A percentile compares a stretch with the other conserved stretches of the same genome.
phyloP scores from a whole-genome alignment of 1,140 invertebrate genomes.

The Cyclargus thomasi region DNA sequence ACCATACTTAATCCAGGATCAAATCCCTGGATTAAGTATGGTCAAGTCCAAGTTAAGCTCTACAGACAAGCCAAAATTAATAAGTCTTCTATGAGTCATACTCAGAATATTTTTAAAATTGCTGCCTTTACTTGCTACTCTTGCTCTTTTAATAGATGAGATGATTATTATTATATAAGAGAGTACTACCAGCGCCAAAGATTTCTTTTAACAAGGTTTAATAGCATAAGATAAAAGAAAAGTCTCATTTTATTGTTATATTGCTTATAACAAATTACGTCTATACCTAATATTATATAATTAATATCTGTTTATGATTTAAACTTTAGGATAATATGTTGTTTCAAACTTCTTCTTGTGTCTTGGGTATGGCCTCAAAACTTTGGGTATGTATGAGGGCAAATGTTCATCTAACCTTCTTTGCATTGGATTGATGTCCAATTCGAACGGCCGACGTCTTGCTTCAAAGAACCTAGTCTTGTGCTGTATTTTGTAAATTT shows the following conservation, averaged over 20 bases:
- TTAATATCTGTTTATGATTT: slow-evolving; percentile 26
- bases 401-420: slow-evolving; percentile 79
- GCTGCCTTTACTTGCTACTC: no score
- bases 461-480: slow-evolving; percentile 81
- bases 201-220: no score
- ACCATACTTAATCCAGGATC: no score
- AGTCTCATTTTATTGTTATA: not conserved
- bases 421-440: slow-evolving; percentile 74
- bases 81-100: no score
- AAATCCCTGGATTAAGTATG: no score
- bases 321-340: slow-evolving; percentile 78
- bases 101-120: no score
- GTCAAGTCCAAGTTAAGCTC: no score
- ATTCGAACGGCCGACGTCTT: slow-evolving; percentile 81
- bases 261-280: not conserved
- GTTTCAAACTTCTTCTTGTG: slow-evolving; percentile 76
- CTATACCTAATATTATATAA: not conserved
- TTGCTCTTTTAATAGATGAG: no score
- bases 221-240: no score
- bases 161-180: no score
- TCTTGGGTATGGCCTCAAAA: slow-evolving; percentile 75
- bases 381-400: slow-evolving; percentile 81
- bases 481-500: slow-evolving; percentile 83
- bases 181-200: no score
- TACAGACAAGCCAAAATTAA: no score